Evolutionary conservation across 2,888 invertebrate species (phyloP).

Genomic region (Resseliella maxima): DNA sequence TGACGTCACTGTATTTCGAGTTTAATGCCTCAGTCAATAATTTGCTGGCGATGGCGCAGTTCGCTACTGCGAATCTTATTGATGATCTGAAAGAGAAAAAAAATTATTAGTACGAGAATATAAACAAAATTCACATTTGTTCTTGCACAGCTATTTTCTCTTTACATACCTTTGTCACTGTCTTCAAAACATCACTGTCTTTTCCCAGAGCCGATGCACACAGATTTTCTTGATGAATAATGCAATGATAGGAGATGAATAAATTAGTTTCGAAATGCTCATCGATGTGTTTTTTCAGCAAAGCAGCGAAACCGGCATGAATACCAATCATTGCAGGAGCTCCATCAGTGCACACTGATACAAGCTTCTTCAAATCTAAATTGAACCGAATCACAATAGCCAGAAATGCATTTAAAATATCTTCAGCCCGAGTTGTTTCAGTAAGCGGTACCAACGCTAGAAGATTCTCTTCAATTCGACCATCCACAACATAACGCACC

Average conservation of each 20-base stretch:
- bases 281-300: slow-evolving; percentile 57
- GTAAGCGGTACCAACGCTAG: slow-evolving; percentile 56
- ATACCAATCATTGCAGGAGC: slow-evolving; percentile 60
- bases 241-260: slow-evolving; percentile 56
- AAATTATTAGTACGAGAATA: background rate
- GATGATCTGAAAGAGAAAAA: background rate
- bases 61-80: background rate
- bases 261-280: slow-evolving; percentile 59
- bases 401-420: slow-evolving; percentile 60
- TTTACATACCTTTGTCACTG: background rate
- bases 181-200: background rate
- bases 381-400: slow-evolving; percentile 59
- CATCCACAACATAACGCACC: slow-evolving; percentile 51
- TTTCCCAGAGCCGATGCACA: no score
- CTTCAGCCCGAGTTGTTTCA: slow-evolving; percentile 59
- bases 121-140: background rate
- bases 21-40: background rate
- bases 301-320: slow-evolving; percentile 59
- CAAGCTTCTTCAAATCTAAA: slow-evolving; percentile 60
- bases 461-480: slow-evolving; percentile 62
- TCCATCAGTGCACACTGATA: slow-evolving; percentile 61
- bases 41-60: background rate
- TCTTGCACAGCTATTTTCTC: background rate
- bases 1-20: background rate
- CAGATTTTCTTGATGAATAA: background rate